Base-by-base conservation (phyloP, 2,888 invertebrate genomes). In the Slavum lentiscoides region DNA sequence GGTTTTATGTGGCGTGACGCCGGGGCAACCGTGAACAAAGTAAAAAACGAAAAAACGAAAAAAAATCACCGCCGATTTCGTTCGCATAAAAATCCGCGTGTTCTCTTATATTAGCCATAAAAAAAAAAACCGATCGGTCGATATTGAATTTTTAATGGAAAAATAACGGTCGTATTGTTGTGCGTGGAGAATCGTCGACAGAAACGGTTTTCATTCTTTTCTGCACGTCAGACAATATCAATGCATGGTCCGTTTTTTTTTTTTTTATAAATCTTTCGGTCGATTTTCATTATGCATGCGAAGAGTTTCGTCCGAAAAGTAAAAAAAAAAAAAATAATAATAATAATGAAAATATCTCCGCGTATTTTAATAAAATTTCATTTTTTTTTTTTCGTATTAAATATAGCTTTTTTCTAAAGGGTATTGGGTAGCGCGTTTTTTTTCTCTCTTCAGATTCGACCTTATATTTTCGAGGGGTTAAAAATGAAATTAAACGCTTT, bases 91-190 rank as follows among this genome's bases (percentile, higher is more conserved):
- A 74, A 66, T 74, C 37, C 19, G 53, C 19, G 53, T 39, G 19
- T 67, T 43, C 7, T 72, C 39, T 59, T 72, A 43, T 6, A 9
- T 6, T 43, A 43, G 6, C 67, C 39, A 58, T 64, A 67, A 69
- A 74, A 30, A 30, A 30, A 30, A 30, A 30, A 30, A 30, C 4
- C 30, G 30, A 30, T 30, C 23, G 67, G 67, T 75, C n/a, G 43
- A 67, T 75, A 75, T 75, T 76, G 75, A 76, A 67, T 67, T 76
- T 74, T 76, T 76, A 76, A 76, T 68, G 75, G 30, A 68, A 76
- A 76, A 76, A 49, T 76, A 76, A 76, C 75, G 75, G 75, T 67
- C 13, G 49, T 49, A 49, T 13, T 68, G 30, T 68, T 59, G 67
- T 59, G 59, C 75, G 49, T 68, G 75, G 68, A 67, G 58, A 68